Base-by-base conservation (phyloP, 1,140 invertebrate genomes). In the Ptiloglossa arizonensis region DNA sequence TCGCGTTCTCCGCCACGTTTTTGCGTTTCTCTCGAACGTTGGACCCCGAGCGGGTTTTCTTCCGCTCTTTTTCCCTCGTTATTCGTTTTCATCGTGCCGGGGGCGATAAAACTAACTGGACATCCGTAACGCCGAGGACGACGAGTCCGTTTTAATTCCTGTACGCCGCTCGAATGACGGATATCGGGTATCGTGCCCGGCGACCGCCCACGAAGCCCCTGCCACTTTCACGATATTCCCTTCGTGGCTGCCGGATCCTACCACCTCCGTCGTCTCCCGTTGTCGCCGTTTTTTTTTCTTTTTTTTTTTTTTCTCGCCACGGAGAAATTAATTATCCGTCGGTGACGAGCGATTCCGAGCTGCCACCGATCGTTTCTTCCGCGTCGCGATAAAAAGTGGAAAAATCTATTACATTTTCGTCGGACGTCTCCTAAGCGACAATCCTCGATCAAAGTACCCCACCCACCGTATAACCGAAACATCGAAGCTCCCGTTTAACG, bases 321-420 rank as follows among this genome's bases (percentile, higher is more conserved):
- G 9, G 68, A 82, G 69, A 84, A 81, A 85, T 85, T 85, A 79
- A 85, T 85, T 85, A 84, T 83, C 68, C 48, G 62, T 70, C 72
- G 68, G 38, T 77, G 71, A 67, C 57, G 38, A 71, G 66, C 70
- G 64, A 70, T 64, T 57, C 63, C 15, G 38, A 63, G 62, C 38
- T 35, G 62, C 32, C 32, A 63, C n/a, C 44, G 44, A 72, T 22
- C 64, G 22, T 54, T 60, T 79, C 22, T 22, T 29, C 38, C 24
- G 19, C 8, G 8, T 5, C 50, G 50, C 35, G 73, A 57, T 70
- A 11, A n/a, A n/a, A n/a, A n/a, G n/a, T n/a, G n/a, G n/a, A n/a
- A n/a, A n/a, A n/a, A n/a, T n/a, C n/a, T n/a, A n/a, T n/a, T n/a
- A n/a, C n/a, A n/a, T n/a, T n/a, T n/a, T n/a, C n/a, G n/a, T n/a